A percentile compares a stretch with the other conserved stretches of the same genome.
These are phyloP conservation scores for Lathronympha strigana DNA, from an alignment of 2,888 invertebrate genomes.

Conservation along the genomic window DNA sequence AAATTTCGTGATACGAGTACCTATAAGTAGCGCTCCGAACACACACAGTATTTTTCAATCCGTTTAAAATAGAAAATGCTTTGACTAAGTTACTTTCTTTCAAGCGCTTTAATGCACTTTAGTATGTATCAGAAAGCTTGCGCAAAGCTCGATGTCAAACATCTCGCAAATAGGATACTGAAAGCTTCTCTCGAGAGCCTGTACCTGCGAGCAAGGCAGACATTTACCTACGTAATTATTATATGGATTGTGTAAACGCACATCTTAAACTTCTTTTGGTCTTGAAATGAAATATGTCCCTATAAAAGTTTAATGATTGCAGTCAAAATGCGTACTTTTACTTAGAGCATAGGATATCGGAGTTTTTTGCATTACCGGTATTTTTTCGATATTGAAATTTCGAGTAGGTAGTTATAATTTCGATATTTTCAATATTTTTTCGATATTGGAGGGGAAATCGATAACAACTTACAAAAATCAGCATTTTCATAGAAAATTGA, in stretches of 20 bases:
- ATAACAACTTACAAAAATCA: too few species aligned
- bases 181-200: background rate
- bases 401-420: too few species aligned
- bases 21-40: too few species aligned
- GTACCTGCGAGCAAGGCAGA: background rate
- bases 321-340: too few species aligned
- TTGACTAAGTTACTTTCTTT: slow-evolving; percentile 2
- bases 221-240: slow-evolving; percentile 20
- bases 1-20: background rate
- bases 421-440: too few species aligned
- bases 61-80: background rate
- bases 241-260: slow-evolving; percentile 9
- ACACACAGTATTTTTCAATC: background rate
- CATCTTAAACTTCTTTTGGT: background rate
- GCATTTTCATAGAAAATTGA: too few species aligned
- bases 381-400: too few species aligned
- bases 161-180: slow-evolving; percentile 8
- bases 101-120: slow-evolving; percentile 1
- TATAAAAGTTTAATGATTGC: too few species aligned
- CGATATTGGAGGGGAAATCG: too few species aligned
- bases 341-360: too few species aligned
- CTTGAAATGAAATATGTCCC: too few species aligned
- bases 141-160: slow-evolving; percentile 18
- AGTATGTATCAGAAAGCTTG: slow-evolving; percentile 4
- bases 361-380: too few species aligned